Evolutionary conservation across 2,113 vertebrate species (phyloP), one percentile per base, ranked within the genome.

Genomic region (Acinonyx jubatus): DNA sequence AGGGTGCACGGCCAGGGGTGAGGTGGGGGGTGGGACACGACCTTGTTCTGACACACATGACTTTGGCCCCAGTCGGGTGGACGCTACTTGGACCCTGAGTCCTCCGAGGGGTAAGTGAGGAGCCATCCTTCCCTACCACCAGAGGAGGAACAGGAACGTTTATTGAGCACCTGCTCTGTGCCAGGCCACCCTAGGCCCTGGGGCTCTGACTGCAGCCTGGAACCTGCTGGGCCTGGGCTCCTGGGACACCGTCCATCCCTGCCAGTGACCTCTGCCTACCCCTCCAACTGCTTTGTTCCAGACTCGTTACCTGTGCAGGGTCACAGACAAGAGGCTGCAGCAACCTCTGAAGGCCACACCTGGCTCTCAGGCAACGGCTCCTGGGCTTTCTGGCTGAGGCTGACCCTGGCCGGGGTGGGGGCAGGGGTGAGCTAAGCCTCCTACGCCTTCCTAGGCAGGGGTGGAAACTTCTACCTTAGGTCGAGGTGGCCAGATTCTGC

Each of bases 131-230:
- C 21, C n/a, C 81, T 38, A 15, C 23, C 31, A 23, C 69, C 66
- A 15, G 7, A 33, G 52, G 4, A 57, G 33, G 73, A 11, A 41
- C 6, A 0, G 31, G 57, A 78, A 61, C 6, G 19, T 23, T 45
- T 18, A 29, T 69, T 45, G n/a, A 87, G 21, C 6, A 14, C 19
- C 82, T 25, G 13, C 27, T 52, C 29, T 16, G 29, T 57, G 71
- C 41, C 82, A 38, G 66, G 73, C 69, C 5, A 3, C 52, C 55
- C n/a, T 2, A 8, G 63, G n/a, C 27, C 73, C 90, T 12, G 7
- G 2, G 1, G 29, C 27, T 11, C 66, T 63, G 23, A 69, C 50
- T 16, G 3, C 0, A 48, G 29, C 41, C 29, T 27, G 1, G 9
- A 48, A 57, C 73, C 33, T 15, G 68, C 18, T 41, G 69, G 48